Evolutionary conservation across 2,888 invertebrate genomes (phyloP).

Genomic region (Schizaphis graminum): DNA sequence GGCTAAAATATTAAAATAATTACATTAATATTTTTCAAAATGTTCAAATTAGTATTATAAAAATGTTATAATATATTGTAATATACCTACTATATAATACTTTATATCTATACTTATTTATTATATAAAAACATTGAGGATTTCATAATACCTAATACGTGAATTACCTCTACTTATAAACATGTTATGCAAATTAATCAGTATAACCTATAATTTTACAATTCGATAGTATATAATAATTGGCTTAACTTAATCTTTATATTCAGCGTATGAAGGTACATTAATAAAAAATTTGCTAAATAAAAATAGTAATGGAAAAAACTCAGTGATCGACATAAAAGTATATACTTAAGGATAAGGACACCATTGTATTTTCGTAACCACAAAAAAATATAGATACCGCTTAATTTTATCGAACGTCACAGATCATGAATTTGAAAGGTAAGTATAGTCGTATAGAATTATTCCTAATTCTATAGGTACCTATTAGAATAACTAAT

Average conservation of each 20-base stretch:
- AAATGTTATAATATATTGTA: not conserved
- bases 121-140: not conserved
- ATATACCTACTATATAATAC: not conserved
- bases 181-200: not conserved
- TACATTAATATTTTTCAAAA: not conserved
- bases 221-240: not conserved
- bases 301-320: not conserved
- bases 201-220: constrained; percentile 7
- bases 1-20: not conserved
- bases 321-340: not conserved
- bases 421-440: not conserved
- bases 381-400: not conserved
- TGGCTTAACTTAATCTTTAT: not conserved
- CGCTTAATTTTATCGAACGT: not conserved
- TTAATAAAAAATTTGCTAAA: not conserved
- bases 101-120: not conserved
- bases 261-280: not conserved
- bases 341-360: not conserved
- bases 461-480: too few relatives aligned
- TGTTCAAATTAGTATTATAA: not conserved
- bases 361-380: not conserved
- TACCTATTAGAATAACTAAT: too few relatives aligned
- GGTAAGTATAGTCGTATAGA: not conserved
- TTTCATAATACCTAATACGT: not conserved
- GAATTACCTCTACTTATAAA: not conserved